Percentiles rank a stretch among this genome's conserved stretches.
Evolutionary conservation across 2,888 invertebrate species (phyloP).

Genomic region (Dexiosoma caninum): DNA sequence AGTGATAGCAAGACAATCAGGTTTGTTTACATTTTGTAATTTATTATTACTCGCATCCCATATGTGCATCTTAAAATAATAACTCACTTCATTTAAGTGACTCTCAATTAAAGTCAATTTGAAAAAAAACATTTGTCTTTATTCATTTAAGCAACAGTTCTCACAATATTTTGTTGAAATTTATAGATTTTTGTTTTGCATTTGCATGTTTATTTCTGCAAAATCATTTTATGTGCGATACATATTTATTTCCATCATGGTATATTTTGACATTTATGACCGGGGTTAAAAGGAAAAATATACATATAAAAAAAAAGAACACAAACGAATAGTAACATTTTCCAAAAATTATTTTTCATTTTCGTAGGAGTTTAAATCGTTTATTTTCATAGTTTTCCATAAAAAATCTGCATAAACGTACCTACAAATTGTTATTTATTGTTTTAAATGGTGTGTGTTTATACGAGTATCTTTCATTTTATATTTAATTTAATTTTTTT

Average conservation of each 20-base stretch:
- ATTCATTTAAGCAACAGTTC: not conserved
- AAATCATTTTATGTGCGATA: not conserved
- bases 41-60: no score
- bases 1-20: no score
- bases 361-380: slow-evolving; percentile 31
- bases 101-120: no score
- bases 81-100: no score
- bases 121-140: no score
- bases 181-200: not conserved
- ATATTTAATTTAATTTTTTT: not conserved
- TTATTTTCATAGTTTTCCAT: slow-evolving; percentile 25
- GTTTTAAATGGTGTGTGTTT: slow-evolving; percentile 14
- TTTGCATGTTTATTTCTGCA: slow-evolving; percentile 2
- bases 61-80: no score
- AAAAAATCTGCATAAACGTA: slow-evolving; percentile 5
- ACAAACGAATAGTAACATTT: not conserved
- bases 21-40: no score
- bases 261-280: slow-evolving; percentile 60
- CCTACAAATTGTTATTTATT: slow-evolving; percentile 23
- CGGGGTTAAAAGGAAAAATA: slow-evolving; percentile 9
- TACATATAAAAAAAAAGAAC: no score
- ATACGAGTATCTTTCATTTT: not conserved
- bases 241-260: slow-evolving; percentile 58
- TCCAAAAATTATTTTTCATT: slow-evolving; percentile 36
- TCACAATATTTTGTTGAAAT: not conserved